Base-by-base conservation (phyloP, 2,797 vertebrate genomes). In the Lepus townsendii region DNA sequence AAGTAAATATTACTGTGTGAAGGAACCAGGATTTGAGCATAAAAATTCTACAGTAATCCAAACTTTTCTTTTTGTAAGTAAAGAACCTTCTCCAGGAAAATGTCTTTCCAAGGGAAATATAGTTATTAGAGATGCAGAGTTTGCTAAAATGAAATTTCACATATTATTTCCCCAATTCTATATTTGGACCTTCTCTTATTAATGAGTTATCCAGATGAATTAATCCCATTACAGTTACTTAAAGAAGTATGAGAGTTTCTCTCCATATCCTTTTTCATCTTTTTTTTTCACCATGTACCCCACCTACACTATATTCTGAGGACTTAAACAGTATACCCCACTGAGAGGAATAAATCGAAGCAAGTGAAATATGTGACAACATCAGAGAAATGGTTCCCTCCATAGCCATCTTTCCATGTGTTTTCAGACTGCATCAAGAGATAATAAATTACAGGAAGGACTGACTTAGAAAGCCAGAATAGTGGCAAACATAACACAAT, bases 111-210 rank as follows among this genome's bases (percentile, higher is more conserved):
- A 95, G 85, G 62, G 38, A 63, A 7, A 13, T 38, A 69, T 6
- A 76, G 24, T 60, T 79, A 54, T 3, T 57, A 93, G 30, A 95
- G n/a, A 79, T 57, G 77, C 17, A 84, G 26, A 26, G 57, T 72
- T 91, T 77, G 27, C 85, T 90, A 88, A 22, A 83, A 68, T 84
- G 7, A 77, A 79, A 42, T 93, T 96, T 75, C 57, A 82, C 1
- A 17, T 65, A 88, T 7, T 88, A 4, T 4, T 72, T 24, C 50
- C 35, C 60, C 60, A 78, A 20, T 63, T 91, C 57, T 84, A 73
- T 71, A 86, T 94, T 83, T 86, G 16, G 50, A 54, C 3, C 38
- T 78, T 88, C n/a, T 72, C 52, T 30, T 83, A 35, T 42, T 88
- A 92, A 88, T 79, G 22, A 82, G 24, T 38, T 63, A 71, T 79